phyloP scores from a whole-genome alignment of 2,797 vertebrate genomes.

The Trematomus bernacchii region DNA sequence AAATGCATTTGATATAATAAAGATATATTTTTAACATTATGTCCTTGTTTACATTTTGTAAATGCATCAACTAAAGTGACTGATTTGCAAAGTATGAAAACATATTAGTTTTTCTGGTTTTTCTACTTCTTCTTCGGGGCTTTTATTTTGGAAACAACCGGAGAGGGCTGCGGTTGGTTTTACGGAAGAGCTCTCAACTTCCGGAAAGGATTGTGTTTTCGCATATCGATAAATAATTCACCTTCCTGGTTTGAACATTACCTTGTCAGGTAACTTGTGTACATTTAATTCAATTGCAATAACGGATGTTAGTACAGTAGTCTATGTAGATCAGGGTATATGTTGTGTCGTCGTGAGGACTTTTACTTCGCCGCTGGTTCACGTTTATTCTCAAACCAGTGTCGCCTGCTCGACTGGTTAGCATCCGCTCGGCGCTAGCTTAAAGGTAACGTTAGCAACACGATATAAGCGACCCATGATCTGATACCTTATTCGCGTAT shows the following conservation, averaged over 20 bases:
- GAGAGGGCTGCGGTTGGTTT: background rate
- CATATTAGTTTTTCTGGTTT: background rate
- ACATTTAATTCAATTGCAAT: background rate
- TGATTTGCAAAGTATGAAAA: background rate
- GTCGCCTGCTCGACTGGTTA: conserved; percentile 42
- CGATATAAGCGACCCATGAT: conserved; percentile 11
- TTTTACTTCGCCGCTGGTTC: background rate
- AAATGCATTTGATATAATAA: background rate
- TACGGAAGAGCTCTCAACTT: conserved; percentile 56
- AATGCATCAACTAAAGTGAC: background rate
- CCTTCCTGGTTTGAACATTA: conserved; percentile 69
- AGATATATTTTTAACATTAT: background rate
- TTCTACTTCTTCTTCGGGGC: fast-evolving
- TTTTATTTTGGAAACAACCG: conserved; percentile 66
- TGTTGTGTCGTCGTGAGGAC: background rate
- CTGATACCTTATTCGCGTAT: background rate
- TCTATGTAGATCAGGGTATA: background rate
- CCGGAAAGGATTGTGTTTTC: conserved; percentile 74
- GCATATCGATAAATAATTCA: conserved; percentile 75
- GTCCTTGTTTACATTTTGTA: background rate
- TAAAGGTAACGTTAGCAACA: conserved; percentile 65
- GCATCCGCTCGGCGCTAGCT: conserved; percentile 69
- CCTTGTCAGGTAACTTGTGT: conserved; percentile 76
- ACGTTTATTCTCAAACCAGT: conserved; percentile 33
- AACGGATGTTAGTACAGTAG: background rate